Evolutionary conservation across 2,888 invertebrate species (phyloP).

Genomic region (Perizoma affinitatum): DNA sequence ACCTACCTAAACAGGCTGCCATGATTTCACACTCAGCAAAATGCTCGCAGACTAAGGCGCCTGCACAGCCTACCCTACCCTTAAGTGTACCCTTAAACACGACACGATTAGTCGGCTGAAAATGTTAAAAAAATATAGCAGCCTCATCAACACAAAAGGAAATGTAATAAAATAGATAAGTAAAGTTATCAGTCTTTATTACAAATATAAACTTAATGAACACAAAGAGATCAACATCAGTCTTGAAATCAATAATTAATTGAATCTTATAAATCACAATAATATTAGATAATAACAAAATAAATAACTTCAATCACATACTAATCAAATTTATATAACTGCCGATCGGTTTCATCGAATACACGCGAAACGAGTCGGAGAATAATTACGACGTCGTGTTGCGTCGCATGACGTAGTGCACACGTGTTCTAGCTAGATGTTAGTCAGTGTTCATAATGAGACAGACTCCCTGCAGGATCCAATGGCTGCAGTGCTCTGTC

Average conservation of each 20-base stretch:
- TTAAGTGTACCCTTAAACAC: no score
- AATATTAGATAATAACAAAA: conserved; percentile 1
- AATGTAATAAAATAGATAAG: conserved; percentile 6
- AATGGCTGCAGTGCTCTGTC: conserved; percentile 92
- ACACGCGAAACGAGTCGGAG: no score
- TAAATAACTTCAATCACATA: conserved; percentile 6
- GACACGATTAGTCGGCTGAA: no score
- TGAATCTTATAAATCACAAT: conserved; percentile 19
- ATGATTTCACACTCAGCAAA: no score
- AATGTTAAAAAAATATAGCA: no score
- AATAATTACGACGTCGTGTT: conserved; percentile 87
- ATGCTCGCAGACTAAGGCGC: no score
- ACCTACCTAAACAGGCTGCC: no score
- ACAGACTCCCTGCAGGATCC: conserved; percentile 96
- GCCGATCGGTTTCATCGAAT: no score
- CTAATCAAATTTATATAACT: no score
- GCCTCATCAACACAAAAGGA: neutral
- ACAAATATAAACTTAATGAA: conserved; percentile 33
- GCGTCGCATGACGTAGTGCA: conserved; percentile 93
- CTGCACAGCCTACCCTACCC: no score
- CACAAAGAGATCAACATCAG: conserved; percentile 32
- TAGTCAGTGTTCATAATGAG: conserved; percentile 93
- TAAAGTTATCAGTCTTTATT: conserved; percentile 59
- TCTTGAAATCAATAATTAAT: conserved; percentile 35
- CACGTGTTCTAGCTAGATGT: conserved; percentile 71